Conservation (phyloP, 92 coral and sea anemone species). For the Micromussa lordhowensis region DNA sequence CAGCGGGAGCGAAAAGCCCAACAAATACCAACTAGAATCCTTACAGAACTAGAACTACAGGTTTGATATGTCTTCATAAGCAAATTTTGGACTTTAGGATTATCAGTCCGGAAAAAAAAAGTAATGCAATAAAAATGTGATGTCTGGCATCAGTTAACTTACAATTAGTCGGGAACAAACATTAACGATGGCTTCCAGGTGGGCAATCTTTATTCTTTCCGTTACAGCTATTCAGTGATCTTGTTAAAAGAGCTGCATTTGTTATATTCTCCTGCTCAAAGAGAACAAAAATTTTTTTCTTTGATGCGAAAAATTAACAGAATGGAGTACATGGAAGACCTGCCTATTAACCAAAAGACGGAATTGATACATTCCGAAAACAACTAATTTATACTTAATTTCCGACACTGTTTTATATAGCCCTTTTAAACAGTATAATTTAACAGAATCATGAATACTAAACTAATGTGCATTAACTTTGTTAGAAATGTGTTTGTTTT, state of each 20-base stretch:
- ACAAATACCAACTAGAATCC: too few species aligned
- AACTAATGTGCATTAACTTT: background rate
- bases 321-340: background rate
- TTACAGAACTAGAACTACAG: too few species aligned
- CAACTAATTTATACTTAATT: conserved; percentile 1
- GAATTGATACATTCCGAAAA: background rate
- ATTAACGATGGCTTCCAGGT: background rate
- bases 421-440: background rate
- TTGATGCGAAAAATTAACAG: background rate
- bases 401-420: background rate
- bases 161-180: too few species aligned
- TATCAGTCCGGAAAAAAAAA: too few species aligned
- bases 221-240: background rate
- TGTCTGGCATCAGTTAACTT: too few species aligned
- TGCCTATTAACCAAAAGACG: conserved; percentile 1
- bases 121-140: too few species aligned
- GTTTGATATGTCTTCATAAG: too few species aligned
- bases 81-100: too few species aligned
- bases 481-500: background rate
- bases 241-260: background rate
- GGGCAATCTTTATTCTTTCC: background rate
- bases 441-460: conserved; percentile 5
- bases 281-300: background rate
- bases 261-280: background rate
- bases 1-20: too few species aligned